Evolutionary conservation across 2,797 vertebrate species (phyloP).

Genomic region (Sebastes kiyomatsui): DNA sequence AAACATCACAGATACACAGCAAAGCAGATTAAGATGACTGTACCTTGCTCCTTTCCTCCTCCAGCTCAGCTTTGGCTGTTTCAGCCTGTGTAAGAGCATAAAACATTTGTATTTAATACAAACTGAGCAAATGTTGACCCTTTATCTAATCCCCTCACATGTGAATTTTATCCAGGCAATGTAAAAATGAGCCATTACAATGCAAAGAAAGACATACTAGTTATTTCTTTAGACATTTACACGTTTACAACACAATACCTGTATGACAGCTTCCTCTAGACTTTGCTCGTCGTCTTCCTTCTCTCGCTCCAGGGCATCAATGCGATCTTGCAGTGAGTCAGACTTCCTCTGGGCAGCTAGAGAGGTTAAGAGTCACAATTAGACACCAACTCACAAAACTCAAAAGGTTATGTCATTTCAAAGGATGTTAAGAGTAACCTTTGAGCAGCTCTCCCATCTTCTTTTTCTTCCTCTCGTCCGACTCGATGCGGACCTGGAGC

Average conservation of each 20-base stretch:
- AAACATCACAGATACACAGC: background rate
- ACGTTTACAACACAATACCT: constrained; percentile 60
- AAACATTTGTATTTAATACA: background rate
- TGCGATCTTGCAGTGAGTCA: constrained; percentile 86
- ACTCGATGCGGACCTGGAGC: constrained; percentile 90
- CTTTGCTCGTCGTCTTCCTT: constrained; percentile 86
- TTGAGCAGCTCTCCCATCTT: constrained; percentile 84
- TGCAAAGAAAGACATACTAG: background rate
- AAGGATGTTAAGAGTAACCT: constrained; percentile 45
- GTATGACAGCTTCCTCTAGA: constrained; percentile 87
- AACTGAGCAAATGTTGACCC: background rate
- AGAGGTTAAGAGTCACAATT: constrained; percentile 14
- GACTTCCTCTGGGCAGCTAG: constrained; percentile 81
- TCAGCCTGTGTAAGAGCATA: constrained; percentile 71
- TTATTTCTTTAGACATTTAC: background rate
- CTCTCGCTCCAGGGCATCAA: constrained; percentile 89
- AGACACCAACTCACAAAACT: constrained; percentile 2
- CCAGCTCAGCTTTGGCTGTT: constrained; percentile 83
- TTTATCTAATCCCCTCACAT: background rate
- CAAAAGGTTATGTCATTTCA: background rate
- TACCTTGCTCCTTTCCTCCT: constrained; percentile 80
- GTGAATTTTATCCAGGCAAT: background rate
- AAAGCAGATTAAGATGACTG: background rate
- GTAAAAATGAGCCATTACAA: background rate
- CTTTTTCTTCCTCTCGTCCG: constrained; percentile 88